These are phyloP conservation scores for Eublepharis macularius DNA, from an alignment of 2,113 vertebrate genomes.

Conservation along the genomic window DNA sequence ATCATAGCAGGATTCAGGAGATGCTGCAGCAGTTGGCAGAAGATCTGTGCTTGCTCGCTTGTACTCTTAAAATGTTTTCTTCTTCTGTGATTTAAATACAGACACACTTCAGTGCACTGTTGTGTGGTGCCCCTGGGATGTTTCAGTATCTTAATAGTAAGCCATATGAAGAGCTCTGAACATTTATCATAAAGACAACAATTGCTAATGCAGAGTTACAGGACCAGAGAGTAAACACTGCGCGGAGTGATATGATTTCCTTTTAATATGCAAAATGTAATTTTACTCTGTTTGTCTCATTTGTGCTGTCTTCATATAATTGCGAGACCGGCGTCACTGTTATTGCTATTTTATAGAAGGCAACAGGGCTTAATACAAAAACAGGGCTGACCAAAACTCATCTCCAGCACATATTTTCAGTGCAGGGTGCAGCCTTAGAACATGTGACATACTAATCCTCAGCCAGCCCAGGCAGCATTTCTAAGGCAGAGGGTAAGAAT, in stretches of 20 bases:
- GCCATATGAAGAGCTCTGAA: constrained; percentile 34
- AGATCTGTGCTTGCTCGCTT: neutral
- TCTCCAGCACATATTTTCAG: neutral
- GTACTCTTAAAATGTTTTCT: neutral
- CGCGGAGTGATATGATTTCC: neutral
- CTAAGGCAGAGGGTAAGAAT: neutral
- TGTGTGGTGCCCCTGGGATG: constrained; percentile 2
- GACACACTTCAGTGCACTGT: neutral
- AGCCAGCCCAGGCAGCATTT: neutral
- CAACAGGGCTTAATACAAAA: neutral
- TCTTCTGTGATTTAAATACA: neutral
- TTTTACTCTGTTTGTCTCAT: fast-evolving
- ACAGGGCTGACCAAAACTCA: neutral
- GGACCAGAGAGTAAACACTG: neutral
- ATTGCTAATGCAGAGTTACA: constrained; percentile 15
- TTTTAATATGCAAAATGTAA: neutral
- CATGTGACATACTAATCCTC: neutral
- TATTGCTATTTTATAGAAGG: neutral
- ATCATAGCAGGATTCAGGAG: neutral
- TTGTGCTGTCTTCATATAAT: neutral
- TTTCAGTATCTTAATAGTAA: constrained; percentile 50
- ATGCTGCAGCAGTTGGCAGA: fast-evolving
- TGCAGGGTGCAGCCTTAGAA: neutral
- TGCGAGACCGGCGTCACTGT: too few relatives aligned
- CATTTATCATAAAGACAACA: constrained; percentile 19